These are phyloP conservation scores for Chironomus striatipennis DNA, from an alignment of 1,140 invertebrate genomes.

Conservation along the genomic window DNA sequence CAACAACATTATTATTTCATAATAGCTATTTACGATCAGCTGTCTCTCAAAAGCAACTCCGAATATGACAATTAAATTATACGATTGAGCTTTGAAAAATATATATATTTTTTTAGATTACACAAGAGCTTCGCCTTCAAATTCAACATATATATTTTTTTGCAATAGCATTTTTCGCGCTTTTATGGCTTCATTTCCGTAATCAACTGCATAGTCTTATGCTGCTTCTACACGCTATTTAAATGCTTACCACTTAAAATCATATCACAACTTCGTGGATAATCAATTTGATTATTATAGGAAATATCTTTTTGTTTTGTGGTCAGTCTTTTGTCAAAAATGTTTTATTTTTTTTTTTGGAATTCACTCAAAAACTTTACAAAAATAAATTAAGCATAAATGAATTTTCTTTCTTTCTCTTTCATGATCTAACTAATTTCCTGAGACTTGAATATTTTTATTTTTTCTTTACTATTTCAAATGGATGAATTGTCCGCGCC, in stretches of 20 bases:
- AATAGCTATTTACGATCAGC: not conserved
- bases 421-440: not conserved
- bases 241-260: not conserved
- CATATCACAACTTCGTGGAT: constrained; percentile 1
- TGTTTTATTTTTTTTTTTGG: not conserved
- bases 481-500: not conserved
- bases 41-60: not conserved
- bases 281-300: not conserved
- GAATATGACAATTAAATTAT: not conserved
- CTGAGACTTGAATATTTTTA: not conserved
- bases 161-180: not conserved
- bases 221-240: not conserved
- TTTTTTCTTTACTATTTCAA: not conserved
- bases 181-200: constrained; percentile 7
- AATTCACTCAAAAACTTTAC: not conserved
- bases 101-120: not conserved
- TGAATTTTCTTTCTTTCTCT: not conserved
- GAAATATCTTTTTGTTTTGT: not conserved
- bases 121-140: not conserved
- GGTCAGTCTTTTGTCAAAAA: not conserved
- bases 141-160: not conserved
- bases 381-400: not conserved
- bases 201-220: not conserved
- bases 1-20: not conserved
- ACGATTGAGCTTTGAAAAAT: not conserved